These are phyloP conservation scores for Kradibia gibbosae DNA, from an alignment of 1,140 invertebrate species.

Conservation along the genomic window DNA sequence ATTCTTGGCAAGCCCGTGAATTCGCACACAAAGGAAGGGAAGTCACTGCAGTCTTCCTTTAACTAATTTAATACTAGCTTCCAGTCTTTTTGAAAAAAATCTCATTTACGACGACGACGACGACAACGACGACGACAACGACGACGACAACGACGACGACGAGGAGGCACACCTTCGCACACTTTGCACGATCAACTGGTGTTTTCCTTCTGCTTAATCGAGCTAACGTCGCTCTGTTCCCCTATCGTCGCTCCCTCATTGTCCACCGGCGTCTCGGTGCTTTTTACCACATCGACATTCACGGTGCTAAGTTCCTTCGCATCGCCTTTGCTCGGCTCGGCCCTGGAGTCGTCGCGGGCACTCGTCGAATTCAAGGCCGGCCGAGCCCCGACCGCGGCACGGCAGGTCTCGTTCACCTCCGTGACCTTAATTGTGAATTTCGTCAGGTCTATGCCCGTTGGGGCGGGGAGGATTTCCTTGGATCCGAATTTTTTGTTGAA, in stretches of 20 bases:
- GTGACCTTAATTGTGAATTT: constrained; percentile 51
- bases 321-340: not conserved
- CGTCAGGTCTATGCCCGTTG: constrained; percentile 53
- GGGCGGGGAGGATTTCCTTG: constrained; percentile 54
- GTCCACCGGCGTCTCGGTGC: not conserved
- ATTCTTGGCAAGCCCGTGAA: not conserved
- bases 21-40: not conserved
- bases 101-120: constrained; percentile 22
- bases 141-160: constrained; percentile 1
- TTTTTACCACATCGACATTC: constrained; percentile 32
- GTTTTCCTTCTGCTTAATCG: not conserved
- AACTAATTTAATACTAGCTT: constrained; percentile 53
- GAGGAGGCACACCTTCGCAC: not conserved
- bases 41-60: not conserved
- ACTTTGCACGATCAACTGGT: not conserved
- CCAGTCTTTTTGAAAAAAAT: constrained; percentile 53
- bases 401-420: constrained; percentile 40
- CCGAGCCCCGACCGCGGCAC: not conserved
- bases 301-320: not conserved
- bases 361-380: not conserved
- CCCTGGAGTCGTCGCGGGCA: not conserved
- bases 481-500: constrained; percentile 55
- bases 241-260: not conserved
- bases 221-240: constrained; percentile 9
- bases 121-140: constrained; percentile 4